These are phyloP conservation scores for Syngnathus typhle DNA, from an alignment of 2,113 vertebrate species.

Conservation along the genomic window DNA sequence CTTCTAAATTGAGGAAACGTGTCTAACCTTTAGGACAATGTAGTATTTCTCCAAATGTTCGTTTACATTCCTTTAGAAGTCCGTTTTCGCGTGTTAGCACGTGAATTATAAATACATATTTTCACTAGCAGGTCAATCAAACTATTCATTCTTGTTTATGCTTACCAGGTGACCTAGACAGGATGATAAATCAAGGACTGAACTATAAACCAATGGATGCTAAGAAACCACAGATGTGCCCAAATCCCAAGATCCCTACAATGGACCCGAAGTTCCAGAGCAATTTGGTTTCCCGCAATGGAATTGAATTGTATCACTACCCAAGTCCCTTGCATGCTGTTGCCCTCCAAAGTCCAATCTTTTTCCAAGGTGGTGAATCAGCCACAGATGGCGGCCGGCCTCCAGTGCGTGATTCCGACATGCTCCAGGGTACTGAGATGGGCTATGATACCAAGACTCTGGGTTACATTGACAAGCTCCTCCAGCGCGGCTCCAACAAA, in stretches of 20 bases:
- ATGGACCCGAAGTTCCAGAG: constrained; percentile 80
- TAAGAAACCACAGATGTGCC: constrained; percentile 45
- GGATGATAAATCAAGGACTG: constrained; percentile 53
- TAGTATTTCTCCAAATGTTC: no score
- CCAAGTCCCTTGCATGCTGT: constrained; percentile 93
- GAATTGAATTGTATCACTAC: constrained; percentile 83
- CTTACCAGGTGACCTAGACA: constrained; percentile 82
- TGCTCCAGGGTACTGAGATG: constrained; percentile 32
- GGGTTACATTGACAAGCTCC: constrained; percentile 78
- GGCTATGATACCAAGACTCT: constrained; percentile 54
- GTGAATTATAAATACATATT: no score
- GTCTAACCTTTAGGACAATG: no score
- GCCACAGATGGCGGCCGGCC: constrained; percentile 26
- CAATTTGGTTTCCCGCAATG: constrained; percentile 77
- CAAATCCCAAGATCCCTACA: constrained; percentile 38
- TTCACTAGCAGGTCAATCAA: no score
- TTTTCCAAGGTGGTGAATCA: constrained; percentile 62
- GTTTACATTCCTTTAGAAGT: no score
- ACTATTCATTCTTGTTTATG: constrained; percentile 27
- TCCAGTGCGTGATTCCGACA: constrained; percentile 17
- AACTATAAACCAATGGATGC: constrained; percentile 60
- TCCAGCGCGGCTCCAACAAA: constrained; percentile 70
- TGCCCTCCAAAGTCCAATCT: constrained; percentile 90
- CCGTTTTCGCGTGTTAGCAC: no score
- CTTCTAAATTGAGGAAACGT: no score